Percentiles rank a stretch among this genome's conserved stretches.
These are phyloP conservation scores for Fulmarus glacialis DNA, from an alignment of 2,113 vertebrate species.

Conservation along the genomic window DNA sequence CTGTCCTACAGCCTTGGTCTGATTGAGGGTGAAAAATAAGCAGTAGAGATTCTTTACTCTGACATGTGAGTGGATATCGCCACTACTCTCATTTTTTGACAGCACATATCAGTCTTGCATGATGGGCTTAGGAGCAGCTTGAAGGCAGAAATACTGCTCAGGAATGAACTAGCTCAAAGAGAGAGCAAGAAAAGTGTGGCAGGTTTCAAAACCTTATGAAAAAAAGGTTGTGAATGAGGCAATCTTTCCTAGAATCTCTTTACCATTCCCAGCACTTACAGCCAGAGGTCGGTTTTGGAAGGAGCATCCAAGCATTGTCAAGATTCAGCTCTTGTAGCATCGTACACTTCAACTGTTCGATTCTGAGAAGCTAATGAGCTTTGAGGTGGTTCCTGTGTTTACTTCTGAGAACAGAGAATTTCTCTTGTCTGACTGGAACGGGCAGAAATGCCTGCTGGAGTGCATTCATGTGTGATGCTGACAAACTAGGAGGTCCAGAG, in stretches of 20 bases:
- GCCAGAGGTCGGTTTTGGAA: background rate
- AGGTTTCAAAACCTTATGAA: background rate
- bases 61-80: background rate
- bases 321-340: background rate
- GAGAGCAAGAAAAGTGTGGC: background rate
- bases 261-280: background rate
- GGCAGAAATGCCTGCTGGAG: constrained; percentile 37
- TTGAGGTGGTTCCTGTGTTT: constrained; percentile 22
- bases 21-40: background rate
- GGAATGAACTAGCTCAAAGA: background rate
- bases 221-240: background rate
- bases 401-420: background rate
- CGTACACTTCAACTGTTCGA: fast-evolving
- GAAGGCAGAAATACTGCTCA: background rate
- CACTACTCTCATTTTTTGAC: background rate
- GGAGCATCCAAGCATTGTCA: background rate
- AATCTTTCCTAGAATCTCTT: background rate
- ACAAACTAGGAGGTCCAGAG: background rate
- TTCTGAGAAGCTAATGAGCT: constrained; percentile 16
- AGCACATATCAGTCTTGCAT: background rate
- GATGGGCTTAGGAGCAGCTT: background rate
- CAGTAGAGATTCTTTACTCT: background rate
- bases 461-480: background rate
- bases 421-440: background rate
- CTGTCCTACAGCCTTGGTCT: background rate